Base-by-base conservation (phyloP, 2,113 vertebrate species). In the Festucalex cinctus region DNA sequence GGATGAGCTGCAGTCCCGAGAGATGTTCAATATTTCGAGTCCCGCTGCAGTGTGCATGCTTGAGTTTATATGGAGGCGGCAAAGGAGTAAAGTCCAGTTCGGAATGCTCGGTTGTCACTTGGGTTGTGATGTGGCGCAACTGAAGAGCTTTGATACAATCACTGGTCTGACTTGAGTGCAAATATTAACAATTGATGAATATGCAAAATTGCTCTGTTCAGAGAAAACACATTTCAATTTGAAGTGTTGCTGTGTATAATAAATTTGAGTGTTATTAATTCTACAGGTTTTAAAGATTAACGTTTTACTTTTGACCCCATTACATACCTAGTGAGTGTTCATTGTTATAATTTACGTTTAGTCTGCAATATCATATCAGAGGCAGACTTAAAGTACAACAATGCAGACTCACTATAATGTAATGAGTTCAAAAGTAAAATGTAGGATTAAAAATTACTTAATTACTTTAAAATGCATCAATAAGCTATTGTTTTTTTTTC, bases 21-120 rank as follows among this genome's bases (percentile, higher is more conserved):
- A 63, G 76, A 62, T 58, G 71, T 8, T 63, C 69, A 13, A 39
- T 12, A 10, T 44, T 56, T 17, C 19, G 63, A 49, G 41, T 63
- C 16, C n/a, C 48, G 20, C 26, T 8, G 9, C 48, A 17, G 44
- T 9, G n/a, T 41, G 66, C 63, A 20, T 3, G 17, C 20, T 24
- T 63, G 22, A 46, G 72, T 81, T 66, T 88, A 74, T 85, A 86
- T 12, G 9, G 1, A 56, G 57, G 69, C 70, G 17, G 12, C 37
- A 22, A n/a, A 19, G 66, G 76, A 62, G 65, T 73, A 83, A 90
- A 90, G 88, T 87, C 74, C 89, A 86, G 58, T 48, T 1, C 54
- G 44, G 39, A 68, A 46, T 79, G 82, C 26, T 62, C 36, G 53
- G 84, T 71, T 86, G 84, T 86, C 71, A 69, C 70, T 12, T 17